Conservation (phyloP, 2,797 vertebrate species). For the Pelodytes ibericus region DNA sequence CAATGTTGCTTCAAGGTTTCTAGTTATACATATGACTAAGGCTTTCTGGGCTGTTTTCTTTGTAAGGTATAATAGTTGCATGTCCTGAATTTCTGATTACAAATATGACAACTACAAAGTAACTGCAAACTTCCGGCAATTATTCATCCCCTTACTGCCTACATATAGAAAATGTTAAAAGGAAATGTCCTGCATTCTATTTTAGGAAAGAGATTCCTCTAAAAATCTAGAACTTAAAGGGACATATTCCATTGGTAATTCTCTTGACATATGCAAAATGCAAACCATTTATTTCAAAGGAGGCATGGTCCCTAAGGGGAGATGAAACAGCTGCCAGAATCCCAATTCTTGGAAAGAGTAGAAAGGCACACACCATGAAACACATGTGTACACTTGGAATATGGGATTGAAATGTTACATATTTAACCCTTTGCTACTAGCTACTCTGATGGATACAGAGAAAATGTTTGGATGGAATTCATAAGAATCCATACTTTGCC, state of each 20-base stretch:
- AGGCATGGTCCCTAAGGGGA: not conserved
- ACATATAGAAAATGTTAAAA: conserved; percentile 13
- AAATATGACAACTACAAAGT: conserved; percentile 14
- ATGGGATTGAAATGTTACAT: too few relatives aligned
- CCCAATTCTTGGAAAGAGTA: not conserved
- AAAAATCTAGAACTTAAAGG: conserved; percentile 14
- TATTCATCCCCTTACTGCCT: conserved; percentile 27
- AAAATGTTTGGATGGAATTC: too few relatives aligned
- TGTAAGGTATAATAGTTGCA: not conserved
- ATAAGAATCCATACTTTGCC: too few relatives aligned
- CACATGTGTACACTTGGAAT: not conserved
- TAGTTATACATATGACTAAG: too few relatives aligned
- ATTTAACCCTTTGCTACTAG: too few relatives aligned
- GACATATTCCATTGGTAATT: conserved; percentile 5
- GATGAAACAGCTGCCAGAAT: conserved; percentile 19
- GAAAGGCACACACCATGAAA: not conserved
- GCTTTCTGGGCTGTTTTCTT: too few relatives aligned
- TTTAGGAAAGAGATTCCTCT: not conserved
- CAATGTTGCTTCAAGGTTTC: too few relatives aligned
- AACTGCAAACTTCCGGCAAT: conserved; percentile 11
- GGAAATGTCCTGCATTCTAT: conserved; percentile 31
- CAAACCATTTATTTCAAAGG: conserved; percentile 5
- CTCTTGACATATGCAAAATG: conserved; percentile 9
- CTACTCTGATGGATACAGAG: too few relatives aligned
- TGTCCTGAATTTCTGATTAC: not conserved